Percentiles rank a stretch among this genome's conserved stretches.
Conservation (phyloP, 2,113 vertebrate genomes). For the Perognathus longimembris region DNA sequence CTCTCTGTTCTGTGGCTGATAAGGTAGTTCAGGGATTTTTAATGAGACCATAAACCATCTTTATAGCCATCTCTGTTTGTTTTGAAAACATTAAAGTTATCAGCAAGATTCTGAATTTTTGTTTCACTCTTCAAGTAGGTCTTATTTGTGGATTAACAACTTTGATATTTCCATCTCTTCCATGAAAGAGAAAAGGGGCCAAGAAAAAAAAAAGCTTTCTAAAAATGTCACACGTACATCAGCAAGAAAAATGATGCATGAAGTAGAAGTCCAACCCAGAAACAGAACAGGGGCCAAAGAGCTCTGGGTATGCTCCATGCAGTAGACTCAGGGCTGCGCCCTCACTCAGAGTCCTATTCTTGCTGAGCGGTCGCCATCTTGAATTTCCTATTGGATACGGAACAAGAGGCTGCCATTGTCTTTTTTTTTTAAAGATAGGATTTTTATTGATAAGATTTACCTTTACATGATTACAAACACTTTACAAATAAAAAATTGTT, state of each 20-base stretch:
- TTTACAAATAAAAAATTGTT: no score
- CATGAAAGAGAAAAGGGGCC: not conserved
- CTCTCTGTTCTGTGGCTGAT: not conserved
- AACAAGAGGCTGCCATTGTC: not conserved
- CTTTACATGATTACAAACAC: no score
- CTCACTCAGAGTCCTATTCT: not conserved
- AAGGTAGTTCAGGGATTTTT: not conserved
- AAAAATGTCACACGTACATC: not conserved
- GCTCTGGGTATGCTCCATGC: no score
- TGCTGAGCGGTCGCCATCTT: accelerated
- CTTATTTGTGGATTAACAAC: not conserved
- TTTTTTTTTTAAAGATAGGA: no score
- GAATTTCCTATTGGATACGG: not conserved
- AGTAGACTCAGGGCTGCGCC: accelerated
- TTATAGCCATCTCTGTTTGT: conserved; percentile 57
- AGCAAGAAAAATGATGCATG: not conserved
- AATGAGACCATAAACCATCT: not conserved
- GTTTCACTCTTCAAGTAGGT: conserved; percentile 40
- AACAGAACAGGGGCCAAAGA: not conserved
- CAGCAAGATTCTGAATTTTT: conserved; percentile 25
- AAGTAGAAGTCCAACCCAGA: not conserved
- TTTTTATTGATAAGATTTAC: no score
- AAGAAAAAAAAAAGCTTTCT: conserved; percentile 11
- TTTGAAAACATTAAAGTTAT: conserved; percentile 62
- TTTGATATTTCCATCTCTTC: not conserved